Conservation (phyloP, 2,113 vertebrate species). For the Centrocercus urophasianus region DNA sequence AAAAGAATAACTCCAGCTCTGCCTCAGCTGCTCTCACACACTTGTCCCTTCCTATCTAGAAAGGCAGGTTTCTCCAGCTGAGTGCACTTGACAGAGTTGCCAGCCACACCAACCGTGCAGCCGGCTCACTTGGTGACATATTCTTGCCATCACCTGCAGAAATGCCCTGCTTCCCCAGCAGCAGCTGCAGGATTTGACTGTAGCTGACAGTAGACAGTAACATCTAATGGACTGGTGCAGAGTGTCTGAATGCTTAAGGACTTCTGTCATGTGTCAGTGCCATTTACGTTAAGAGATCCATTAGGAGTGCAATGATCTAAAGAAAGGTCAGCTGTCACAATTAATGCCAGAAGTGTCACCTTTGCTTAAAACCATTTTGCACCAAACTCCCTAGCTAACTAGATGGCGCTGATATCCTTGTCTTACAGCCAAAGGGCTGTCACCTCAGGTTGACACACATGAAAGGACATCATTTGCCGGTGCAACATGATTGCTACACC, state of each 20-base stretch:
- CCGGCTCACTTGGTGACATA: conserved; percentile 44
- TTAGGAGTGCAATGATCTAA: conserved; percentile 64
- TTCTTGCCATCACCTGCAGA: conserved; percentile 70
- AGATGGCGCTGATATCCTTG: conserved; percentile 15
- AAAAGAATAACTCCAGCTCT: neutral
- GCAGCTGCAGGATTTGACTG: conserved; percentile 39
- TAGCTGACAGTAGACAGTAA: conserved; percentile 64
- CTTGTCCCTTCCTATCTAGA: conserved; percentile 18
- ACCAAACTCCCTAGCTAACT: conserved; percentile 60
- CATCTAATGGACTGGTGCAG: conserved; percentile 63
- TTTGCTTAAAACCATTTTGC: conserved; percentile 62
- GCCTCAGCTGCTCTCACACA: neutral
- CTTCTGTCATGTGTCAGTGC: conserved; percentile 74
- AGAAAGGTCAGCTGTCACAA: conserved; percentile 77
- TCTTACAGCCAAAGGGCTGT: conserved; percentile 16
- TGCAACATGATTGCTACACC: neutral
- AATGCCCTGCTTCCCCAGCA: conserved; percentile 37
- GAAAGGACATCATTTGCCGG: neutral
- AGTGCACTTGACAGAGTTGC: conserved; percentile 20
- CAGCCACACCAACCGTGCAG: neutral
- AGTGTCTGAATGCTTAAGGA: conserved; percentile 60
- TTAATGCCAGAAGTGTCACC: conserved; percentile 65
- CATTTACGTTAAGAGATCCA: conserved; percentile 68
- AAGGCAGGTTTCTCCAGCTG: neutral
- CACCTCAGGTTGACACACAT: neutral